Conservation (phyloP, 1,140 invertebrate genomes). For the Neocloeon triangulifer region DNA sequence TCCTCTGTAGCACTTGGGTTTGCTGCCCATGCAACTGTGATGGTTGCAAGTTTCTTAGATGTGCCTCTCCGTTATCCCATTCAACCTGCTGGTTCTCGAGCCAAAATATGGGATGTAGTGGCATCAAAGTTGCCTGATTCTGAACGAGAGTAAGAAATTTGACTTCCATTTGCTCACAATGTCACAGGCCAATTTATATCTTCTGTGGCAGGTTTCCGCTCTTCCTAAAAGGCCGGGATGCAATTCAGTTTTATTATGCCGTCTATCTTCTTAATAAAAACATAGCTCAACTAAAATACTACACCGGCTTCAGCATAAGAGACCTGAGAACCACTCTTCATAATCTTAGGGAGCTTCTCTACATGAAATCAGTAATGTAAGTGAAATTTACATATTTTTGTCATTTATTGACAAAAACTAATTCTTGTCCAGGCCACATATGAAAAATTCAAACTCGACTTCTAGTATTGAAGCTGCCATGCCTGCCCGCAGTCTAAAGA, state of each 20-base stretch:
- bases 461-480: background rate
- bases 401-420: background rate
- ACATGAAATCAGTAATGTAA: slow-evolving; percentile 16
- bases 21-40: slow-evolving; percentile 52
- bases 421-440: background rate
- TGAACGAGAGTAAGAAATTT: slow-evolving; percentile 41
- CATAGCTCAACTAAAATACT: slow-evolving; percentile 57
- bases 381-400: no score
- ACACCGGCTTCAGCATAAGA: slow-evolving; percentile 38
- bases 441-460: background rate
- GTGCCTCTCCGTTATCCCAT: slow-evolving; percentile 60
- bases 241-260: slow-evolving; percentile 53
- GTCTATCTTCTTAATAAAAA: slow-evolving; percentile 77
- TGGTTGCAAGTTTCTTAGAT: slow-evolving; percentile 59
- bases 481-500: background rate
- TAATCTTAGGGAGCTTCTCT: slow-evolving; percentile 39
- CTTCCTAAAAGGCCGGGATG: slow-evolving; percentile 47
- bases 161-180: background rate
- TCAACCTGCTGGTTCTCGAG: slow-evolving; percentile 47
- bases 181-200: background rate
- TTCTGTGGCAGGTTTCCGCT: slow-evolving; percentile 45
- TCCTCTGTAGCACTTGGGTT: slow-evolving; percentile 58
- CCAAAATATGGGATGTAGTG: slow-evolving; percentile 53
- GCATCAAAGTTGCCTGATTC: slow-evolving; percentile 41
- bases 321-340: slow-evolving; percentile 49